phyloP scores from a whole-genome alignment of 2,888 invertebrate species.

The Anthophora plumipes region DNA sequence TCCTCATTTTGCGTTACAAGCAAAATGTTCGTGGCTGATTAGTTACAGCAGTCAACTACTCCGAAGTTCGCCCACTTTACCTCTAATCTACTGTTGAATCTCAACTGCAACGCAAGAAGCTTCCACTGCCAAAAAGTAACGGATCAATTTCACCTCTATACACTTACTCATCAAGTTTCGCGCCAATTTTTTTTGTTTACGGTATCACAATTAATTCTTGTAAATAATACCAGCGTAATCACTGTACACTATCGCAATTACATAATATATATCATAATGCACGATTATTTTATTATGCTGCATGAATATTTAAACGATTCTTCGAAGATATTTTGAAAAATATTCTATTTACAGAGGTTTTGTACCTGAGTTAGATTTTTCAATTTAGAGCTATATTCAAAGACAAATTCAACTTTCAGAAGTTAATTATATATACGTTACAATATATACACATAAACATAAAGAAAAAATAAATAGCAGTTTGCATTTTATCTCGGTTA shows the following conservation, averaged over 20 bases:
- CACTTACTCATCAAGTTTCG: neutral
- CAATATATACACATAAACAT: no score
- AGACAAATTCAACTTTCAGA: no score
- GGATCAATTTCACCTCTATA: neutral
- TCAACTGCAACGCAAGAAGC: neutral
- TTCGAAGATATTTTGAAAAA: no score
- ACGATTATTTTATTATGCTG: neutral
- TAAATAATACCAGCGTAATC: neutral
- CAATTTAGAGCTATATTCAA: no score
- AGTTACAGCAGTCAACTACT: constrained; percentile 4
- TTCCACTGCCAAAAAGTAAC: neutral
- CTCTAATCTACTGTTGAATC: neutral
- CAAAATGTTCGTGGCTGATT: constrained; percentile 10
- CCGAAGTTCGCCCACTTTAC: neutral
- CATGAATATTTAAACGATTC: no score
- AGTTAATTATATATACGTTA: no score
- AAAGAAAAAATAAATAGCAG: no score
- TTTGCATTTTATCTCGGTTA: no score
- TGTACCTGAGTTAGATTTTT: no score
- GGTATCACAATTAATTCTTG: neutral
- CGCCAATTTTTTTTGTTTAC: neutral
- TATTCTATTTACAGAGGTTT: no score
- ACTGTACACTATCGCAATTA: no score
- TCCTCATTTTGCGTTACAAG: neutral
- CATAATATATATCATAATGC: neutral